Base-by-base conservation (phyloP, 1,140 invertebrate genomes). In the Thaumetopoea pityocampa region DNA sequence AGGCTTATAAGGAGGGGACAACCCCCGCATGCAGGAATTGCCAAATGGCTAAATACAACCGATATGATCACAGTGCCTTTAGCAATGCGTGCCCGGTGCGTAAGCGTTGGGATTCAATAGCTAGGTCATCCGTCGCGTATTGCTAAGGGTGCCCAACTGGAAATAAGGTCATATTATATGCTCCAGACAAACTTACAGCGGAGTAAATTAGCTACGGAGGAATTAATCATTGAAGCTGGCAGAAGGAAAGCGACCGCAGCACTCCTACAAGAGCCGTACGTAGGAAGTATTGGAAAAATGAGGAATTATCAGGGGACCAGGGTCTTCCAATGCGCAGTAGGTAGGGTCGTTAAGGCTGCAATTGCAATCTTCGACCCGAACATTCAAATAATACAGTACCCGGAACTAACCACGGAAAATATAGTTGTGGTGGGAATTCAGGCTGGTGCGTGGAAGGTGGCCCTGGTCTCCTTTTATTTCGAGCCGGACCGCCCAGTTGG, bases 101-200 rank as follows among this genome's bases (percentile, higher is more conserved):
- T 19, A 28, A 15, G 10, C 10, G 30, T 24, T 44, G 26, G 40
- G 14, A 41, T 11, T 19, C 5, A 10, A 8, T 27, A 10, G 8
- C 38, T 16, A 5, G 48, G 32, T 1, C 42, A 1, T 2, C 23
- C 6, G 11, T 34, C 5, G 30, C 38, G 2, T 33, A 42, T 7
- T 33, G 37, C 37, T 40, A 27, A 43, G 32, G 24, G 9, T 22
- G 3, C 22, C 29, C 16, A 24, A 26, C 5, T 3, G 2, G 11
- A n/a, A n/a, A n/a, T 0, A n/a, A 1, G 10, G 1, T 36, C 2
- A 6, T 41, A 24, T 23, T 1, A 3, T 0, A 16, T 46, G 3
- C 5, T 9, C 7, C 54, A 52, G 8, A 16, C 49, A 2, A 52
- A 57, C 11, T 23, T 57, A 1, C 44, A 49, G 5, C 18, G 49